phyloP scores from a whole-genome alignment of 1,140 invertebrate genomes.

The Apis cerana region DNA sequence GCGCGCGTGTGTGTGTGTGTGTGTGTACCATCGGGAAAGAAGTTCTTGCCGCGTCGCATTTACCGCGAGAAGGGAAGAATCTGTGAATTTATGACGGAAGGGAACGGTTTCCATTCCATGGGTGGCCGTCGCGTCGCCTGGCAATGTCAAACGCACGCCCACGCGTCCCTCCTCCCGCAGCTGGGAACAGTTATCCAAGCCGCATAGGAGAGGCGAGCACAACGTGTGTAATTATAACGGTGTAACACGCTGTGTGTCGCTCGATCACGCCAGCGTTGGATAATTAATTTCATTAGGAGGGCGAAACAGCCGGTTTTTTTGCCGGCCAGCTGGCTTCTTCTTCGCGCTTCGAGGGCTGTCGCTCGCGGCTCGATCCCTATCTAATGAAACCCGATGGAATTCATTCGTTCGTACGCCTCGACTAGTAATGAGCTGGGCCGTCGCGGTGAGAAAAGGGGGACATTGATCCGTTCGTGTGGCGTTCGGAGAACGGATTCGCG shows the following conservation, averaged over 20 bases:
- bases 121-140: neutral
- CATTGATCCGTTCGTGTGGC: too few relatives aligned
- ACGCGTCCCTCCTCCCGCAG: neutral
- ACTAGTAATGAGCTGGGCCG: conserved; percentile 3
- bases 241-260: conserved; percentile 17
- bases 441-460: too few relatives aligned
- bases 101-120: neutral
- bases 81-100: conserved; percentile 11
- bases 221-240: conserved; percentile 37
- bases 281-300: conserved; percentile 61
- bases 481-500: too few relatives aligned
- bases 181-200: conserved; percentile 9
- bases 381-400: conserved; percentile 25
- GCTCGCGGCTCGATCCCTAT: conserved; percentile 25
- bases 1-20: too few relatives aligned
- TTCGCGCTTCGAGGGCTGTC: conserved; percentile 8
- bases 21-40: neutral
- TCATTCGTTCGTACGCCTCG: neutral
- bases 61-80: conserved; percentile 9
- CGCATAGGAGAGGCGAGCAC: neutral
- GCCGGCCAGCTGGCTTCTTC: neutral
- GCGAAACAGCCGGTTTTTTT: conserved; percentile 41
- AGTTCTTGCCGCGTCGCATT: conserved; percentile 31
- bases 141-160: conserved; percentile 26
- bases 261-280: conserved; percentile 26